These are phyloP conservation scores for Ciconia boyciana DNA, from an alignment of 2,113 vertebrate genomes.

Conservation along the genomic window DNA sequence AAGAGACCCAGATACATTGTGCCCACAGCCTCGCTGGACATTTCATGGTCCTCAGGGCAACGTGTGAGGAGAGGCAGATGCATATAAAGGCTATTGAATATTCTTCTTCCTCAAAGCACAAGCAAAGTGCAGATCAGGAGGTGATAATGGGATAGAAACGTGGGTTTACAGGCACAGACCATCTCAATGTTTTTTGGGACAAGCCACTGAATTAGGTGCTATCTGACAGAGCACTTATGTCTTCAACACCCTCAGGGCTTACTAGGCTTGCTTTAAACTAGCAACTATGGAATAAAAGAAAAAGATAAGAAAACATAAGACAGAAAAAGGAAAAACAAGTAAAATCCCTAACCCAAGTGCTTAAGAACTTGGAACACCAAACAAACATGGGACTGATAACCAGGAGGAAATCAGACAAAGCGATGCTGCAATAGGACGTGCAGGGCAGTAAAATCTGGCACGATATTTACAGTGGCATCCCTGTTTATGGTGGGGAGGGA, in stretches of 20 bases:
- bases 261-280: not conserved
- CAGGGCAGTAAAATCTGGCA: not conserved
- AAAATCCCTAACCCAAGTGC: not conserved
- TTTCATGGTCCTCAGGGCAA: not conserved
- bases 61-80: not conserved
- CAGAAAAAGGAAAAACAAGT: not conserved
- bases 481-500: not conserved
- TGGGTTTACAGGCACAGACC: not conserved
- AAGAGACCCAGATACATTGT: rapidly evolving
- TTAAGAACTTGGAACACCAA: not conserved
- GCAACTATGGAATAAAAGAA: not conserved
- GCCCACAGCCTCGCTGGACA: rapidly evolving
- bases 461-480: not conserved
- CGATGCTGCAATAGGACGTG: rapidly evolving
- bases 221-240: not conserved
- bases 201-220: not conserved
- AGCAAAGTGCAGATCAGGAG: not conserved
- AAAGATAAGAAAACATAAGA: not conserved
- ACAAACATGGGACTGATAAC: not conserved
- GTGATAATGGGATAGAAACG: not conserved
- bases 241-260: not conserved
- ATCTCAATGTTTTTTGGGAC: not conserved
- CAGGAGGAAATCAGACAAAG: not conserved
- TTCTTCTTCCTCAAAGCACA: not conserved
- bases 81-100: not conserved